A percentile compares a stretch with the other conserved stretches of the same genome.
Evolutionary conservation across 2,797 vertebrate species (phyloP).

Genomic region (Muscicapa striata): DNA sequence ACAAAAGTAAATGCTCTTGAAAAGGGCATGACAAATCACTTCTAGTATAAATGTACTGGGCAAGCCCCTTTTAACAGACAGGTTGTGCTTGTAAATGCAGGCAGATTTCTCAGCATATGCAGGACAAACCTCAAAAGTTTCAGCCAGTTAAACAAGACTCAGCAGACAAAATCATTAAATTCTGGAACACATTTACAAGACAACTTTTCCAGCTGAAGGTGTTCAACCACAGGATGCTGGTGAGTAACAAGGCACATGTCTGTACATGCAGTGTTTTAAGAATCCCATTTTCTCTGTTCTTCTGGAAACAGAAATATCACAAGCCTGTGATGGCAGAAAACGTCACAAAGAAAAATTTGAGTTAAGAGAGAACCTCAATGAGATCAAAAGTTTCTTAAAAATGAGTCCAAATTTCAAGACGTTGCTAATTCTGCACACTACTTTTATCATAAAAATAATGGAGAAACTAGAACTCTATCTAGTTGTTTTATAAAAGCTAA

Average conservation of each 20-base stretch:
- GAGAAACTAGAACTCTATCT: not conserved
- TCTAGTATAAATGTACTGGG: not conserved
- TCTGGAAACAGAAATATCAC: not conserved
- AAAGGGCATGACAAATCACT: not conserved
- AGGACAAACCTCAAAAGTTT: constrained; percentile 11
- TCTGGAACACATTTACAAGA: not conserved
- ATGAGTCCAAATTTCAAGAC: not conserved
- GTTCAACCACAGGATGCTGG: not conserved
- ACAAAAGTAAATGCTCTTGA: not conserved
- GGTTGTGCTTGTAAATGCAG: not conserved
- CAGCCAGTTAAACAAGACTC: constrained; percentile 38
- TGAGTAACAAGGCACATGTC: not conserved
- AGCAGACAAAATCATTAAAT: not conserved
- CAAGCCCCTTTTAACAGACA: not conserved
- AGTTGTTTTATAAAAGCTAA: not conserved
- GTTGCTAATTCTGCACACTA: not conserved
- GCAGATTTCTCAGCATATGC: not conserved
- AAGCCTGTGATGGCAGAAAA: not conserved
- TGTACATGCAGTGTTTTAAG: not conserved
- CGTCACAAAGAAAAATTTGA: not conserved
- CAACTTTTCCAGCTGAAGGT: constrained; percentile 4
- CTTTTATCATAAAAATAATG: not conserved
- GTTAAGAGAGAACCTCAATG: not conserved
- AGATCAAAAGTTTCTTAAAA: not conserved
- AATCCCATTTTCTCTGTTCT: not conserved